A percentile compares a stretch with the other conserved stretches of the same genome.
phyloP scores from a whole-genome alignment of 1,140 invertebrate species.

The Sesamia nonagrioides region DNA sequence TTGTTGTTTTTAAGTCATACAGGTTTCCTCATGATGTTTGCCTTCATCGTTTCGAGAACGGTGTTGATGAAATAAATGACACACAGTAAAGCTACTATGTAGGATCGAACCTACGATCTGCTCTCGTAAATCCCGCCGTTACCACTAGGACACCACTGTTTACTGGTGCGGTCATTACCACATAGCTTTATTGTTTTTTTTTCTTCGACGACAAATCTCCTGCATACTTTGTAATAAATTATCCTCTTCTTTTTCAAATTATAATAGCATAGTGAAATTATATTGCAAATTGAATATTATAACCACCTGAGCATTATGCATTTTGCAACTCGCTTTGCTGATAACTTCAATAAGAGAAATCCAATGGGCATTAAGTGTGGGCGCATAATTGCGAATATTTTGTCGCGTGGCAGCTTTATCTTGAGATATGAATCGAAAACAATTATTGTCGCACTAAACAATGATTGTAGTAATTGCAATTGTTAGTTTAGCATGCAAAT shows the following conservation, averaged over 20 bases:
- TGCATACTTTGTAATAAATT: not conserved
- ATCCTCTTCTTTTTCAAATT: not conserved
- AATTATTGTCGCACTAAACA: constrained; percentile 24
- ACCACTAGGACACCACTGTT: no score
- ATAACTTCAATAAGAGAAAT: constrained; percentile 34
- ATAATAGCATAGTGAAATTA: constrained; percentile 16
- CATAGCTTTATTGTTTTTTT: not conserved
- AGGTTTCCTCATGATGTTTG: no score
- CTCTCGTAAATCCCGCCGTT: no score
- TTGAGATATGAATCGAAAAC: constrained; percentile 29
- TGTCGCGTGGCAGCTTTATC: constrained; percentile 32
- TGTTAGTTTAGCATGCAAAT: constrained; percentile 22
- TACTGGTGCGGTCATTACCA: no score
- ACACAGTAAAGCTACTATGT: no score
- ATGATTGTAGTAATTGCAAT: constrained; percentile 9
- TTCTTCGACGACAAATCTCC: not conserved
- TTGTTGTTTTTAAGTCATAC: no score
- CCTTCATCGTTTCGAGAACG: no score
- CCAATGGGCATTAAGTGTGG: constrained; percentile 34
- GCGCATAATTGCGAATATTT: constrained; percentile 27
- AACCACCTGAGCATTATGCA: constrained; percentile 12
- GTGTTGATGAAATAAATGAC: no score
- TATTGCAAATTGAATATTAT: not conserved
- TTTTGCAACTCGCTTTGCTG: not conserved
- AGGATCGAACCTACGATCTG: no score